Evolutionary conservation across 2,797 vertebrate genomes (phyloP), one percentile per base, ranked within the genome.

Genomic region (Sebastes kiyomatsui): DNA sequence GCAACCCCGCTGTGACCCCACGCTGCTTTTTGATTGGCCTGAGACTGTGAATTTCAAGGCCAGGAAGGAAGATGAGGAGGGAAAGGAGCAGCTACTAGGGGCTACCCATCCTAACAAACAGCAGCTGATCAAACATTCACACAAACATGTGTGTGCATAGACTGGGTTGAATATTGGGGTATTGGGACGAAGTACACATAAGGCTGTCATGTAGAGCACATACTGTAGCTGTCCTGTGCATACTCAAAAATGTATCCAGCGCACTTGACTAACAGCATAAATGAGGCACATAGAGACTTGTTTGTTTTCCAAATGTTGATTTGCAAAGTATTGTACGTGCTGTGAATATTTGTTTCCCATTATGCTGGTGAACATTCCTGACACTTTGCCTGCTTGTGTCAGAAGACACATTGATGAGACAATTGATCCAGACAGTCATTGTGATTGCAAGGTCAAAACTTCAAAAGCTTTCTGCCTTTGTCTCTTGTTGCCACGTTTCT

Each of bases 381-480:
- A 20, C 59, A 62, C 16, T 81, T 81, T 76, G 67, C 81, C 75
- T 70, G 66, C 77, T 71, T 22, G 20, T 60, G 67, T 82, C 72
- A 75, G 76, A 11, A 68, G 56, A 78, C 52, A 55, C 77, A 23
- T 56, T 59, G 73, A 82, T 68, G 83, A 90, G 52, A 89, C 80
- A 56, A 66, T 62, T 65, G 78, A 85, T 81, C 67, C 70, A 33
- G 55, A 59, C 79, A 59, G 74, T 61, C 52, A n/a, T 69, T 23
- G 10, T 71, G 81, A 88, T 91, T 88, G 64, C 88, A 80, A 90
- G 88, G 87, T 90, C 89, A 87, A 61, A 69, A 75, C 80, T 77
- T 73, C 30, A 80, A 60, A 83, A 28, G 55, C 68, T 56, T 25
- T 64, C 23, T 10, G 2, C 42, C 42, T 71, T 13, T 27, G 13